Conservation (phyloP, 2,888 invertebrate species). For the Leptinotarsa juncta region DNA sequence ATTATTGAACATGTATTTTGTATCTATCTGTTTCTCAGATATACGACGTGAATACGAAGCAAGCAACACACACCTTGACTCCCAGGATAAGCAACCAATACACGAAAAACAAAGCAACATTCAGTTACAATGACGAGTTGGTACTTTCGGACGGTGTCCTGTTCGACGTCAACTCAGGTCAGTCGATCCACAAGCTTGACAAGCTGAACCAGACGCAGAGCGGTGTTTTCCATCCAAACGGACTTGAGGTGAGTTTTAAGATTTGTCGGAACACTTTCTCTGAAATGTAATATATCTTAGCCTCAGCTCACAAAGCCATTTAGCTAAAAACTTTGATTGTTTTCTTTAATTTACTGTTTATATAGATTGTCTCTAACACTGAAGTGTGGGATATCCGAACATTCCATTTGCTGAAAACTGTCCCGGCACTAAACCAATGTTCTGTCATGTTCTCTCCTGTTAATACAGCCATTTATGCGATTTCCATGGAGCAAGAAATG, state of each 20-base stretch:
- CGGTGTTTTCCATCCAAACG: constrained; percentile 96
- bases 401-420: constrained; percentile 92
- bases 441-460: constrained; percentile 88
- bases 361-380: constrained; percentile 91
- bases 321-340: neutral
- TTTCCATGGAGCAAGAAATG: constrained; percentile 79
- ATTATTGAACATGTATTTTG: neutral
- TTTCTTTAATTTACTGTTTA: constrained; percentile 22
- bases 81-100: constrained; percentile 92
- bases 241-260: constrained; percentile 77
- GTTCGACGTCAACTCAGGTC: constrained; percentile 90
- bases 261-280: neutral
- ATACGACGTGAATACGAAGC: constrained; percentile 88
- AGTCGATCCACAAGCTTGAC: constrained; percentile 96
- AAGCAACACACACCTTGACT: constrained; percentile 77
- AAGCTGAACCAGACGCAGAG: constrained; percentile 95
- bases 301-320: too few relatives aligned
- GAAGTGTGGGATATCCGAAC: constrained; percentile 99
- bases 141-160: constrained; percentile 96
- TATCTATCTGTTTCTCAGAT: constrained; percentile 66
- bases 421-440: constrained; percentile 93
- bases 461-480: constrained; percentile 89
- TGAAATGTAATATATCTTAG: too few relatives aligned
- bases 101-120: constrained; percentile 92
- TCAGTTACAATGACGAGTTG: constrained; percentile 92